Conservation (phyloP, 2,888 invertebrate genomes). For the Epinotia ramella region DNA sequence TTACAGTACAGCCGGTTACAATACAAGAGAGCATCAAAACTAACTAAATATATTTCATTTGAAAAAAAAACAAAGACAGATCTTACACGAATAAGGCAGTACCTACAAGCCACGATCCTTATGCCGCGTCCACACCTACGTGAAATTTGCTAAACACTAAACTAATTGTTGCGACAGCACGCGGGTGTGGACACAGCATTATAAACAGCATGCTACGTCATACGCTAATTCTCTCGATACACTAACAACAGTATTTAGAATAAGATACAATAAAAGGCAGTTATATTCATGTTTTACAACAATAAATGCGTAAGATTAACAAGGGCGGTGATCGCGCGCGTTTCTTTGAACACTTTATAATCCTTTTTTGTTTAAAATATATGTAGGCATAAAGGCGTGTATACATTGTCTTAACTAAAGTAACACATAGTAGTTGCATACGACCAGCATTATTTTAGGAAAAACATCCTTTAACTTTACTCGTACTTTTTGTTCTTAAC, state of each 20-base stretch:
- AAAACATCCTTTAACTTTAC: neutral
- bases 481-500: neutral
- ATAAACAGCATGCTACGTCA: conserved; percentile 17
- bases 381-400: too few relatives aligned
- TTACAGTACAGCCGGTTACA: neutral
- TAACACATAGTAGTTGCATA: too few relatives aligned
- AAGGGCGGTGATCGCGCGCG: neutral
- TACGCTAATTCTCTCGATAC: conserved; percentile 41
- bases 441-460: too few relatives aligned
- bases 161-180: neutral
- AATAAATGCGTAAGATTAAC: conserved; percentile 36
- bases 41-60: conserved; percentile 34
- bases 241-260: conserved; percentile 42
- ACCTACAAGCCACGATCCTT: conserved; percentile 33
- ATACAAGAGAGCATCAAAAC: neutral
- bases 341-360: neutral
- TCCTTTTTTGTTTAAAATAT: neutral
- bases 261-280: conserved; percentile 43
- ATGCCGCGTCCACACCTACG: conserved; percentile 15
- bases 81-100: conserved; percentile 44
- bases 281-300: conserved; percentile 29
- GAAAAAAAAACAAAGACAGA: conserved; percentile 35
- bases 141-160: neutral
- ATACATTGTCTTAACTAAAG: too few relatives aligned
- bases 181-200: conserved; percentile 16